A percentile compares a stretch with the other conserved stretches of the same genome.
Conservation (phyloP, 37 sponge, comb jelly and placozoan species). For the Beroe forskalii region DNA sequence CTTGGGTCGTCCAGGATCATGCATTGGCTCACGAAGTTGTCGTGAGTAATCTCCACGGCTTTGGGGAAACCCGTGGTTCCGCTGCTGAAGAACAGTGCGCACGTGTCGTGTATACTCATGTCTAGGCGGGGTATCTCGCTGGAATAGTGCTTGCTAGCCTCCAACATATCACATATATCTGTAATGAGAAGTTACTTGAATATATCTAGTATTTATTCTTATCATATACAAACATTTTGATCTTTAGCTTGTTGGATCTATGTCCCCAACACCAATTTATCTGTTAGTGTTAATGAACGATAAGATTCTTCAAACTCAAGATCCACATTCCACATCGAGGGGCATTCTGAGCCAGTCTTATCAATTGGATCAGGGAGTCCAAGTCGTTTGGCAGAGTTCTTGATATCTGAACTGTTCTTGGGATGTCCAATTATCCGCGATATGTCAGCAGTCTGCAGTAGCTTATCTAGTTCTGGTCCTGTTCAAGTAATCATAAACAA, state of each 20-base stretch:
- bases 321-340: too few species aligned
- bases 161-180: neutral
- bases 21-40: conserved; percentile 68
- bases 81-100: conserved; percentile 81
- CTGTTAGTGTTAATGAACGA: too few species aligned
- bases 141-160: conserved; percentile 9
- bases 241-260: too few species aligned
- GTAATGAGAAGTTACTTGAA: too few species aligned
- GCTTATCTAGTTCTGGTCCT: neutral
- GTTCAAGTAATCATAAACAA: too few species aligned
- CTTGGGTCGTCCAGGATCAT: conserved; percentile 22
- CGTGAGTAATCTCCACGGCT: conserved; percentile 83
- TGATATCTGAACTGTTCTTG: neutral
- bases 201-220: too few species aligned
- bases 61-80: conserved; percentile 90
- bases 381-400: neutral
- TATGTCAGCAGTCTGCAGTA: neutral
- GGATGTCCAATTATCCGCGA: conserved; percentile 10
- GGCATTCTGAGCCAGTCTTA: too few species aligned
- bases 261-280: too few species aligned
- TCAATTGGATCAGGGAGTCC: conserved; percentile 3
- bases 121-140: neutral
- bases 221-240: too few species aligned
- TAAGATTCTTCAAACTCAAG: too few species aligned
- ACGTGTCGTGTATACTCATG: conserved; percentile 62